phyloP scores from a whole-genome alignment of 2,113 vertebrate genomes.

The Sinocyclocheilus anshuiensis region DNA sequence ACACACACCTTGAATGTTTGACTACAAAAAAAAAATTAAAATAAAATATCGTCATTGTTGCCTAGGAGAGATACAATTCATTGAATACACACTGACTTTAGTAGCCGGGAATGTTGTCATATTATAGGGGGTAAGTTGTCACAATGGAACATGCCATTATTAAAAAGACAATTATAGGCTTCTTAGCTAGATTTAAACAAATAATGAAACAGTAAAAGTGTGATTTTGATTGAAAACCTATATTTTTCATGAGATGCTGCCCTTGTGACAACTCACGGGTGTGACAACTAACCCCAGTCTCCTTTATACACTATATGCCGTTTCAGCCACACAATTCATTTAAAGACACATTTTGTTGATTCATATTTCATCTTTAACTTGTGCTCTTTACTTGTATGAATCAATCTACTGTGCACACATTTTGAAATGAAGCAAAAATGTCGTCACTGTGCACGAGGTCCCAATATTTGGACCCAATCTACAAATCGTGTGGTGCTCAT shows the following conservation, averaged over 20 bases:
- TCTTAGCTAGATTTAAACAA: neutral
- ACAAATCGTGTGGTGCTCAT: neutral
- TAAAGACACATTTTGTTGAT: neutral
- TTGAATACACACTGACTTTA: no score
- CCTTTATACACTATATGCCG: neutral
- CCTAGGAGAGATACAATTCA: no score
- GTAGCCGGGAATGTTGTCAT: neutral
- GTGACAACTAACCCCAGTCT: neutral
- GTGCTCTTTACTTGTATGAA: neutral
- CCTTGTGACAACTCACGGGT: no score
- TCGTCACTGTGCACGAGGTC: neutral
- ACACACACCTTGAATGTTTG: neutral
- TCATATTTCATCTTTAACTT: neutral
- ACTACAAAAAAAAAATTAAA: neutral
- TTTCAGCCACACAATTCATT: no score
- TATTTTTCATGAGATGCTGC: neutral
- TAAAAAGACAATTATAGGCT: neutral
- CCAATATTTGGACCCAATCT: slow-evolving; percentile 24
- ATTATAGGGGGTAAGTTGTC: neutral
- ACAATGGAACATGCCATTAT: neutral
- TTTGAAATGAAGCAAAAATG: neutral
- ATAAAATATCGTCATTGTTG: no score
- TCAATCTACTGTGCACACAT: neutral
- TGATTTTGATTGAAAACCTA: neutral
- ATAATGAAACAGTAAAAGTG: neutral